Evolutionary conservation across 92 coral and sea anemone species (phyloP).

Genomic region (Siderastrea siderea): DNA sequence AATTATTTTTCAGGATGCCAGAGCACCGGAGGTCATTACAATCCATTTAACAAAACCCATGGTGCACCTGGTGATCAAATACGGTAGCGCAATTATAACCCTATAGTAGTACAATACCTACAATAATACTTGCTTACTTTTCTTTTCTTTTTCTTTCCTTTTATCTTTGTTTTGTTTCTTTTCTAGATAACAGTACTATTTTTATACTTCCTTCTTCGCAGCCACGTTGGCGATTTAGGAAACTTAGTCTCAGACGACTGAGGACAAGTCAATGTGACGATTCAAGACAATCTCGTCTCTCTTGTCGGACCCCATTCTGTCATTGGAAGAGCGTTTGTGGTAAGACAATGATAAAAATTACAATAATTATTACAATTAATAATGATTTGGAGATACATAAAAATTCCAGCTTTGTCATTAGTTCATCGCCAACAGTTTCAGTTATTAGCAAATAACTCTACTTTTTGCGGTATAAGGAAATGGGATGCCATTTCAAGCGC

Average conservation of each 20-base stretch:
- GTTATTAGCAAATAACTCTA: no score
- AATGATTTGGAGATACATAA: no score
- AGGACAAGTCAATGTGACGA: slow-evolving; percentile 45
- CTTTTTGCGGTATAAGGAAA: no score
- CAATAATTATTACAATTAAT: background rate
- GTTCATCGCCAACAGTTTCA: no score
- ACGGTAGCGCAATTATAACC: slow-evolving; percentile 38
- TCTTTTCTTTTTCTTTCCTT: no score
- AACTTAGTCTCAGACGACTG: slow-evolving; percentile 58
- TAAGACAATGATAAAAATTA: slow-evolving; percentile 2
- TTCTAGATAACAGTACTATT: no score
- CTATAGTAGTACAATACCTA: no score
- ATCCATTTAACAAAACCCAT: slow-evolving; percentile 64
- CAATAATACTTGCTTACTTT: no score
- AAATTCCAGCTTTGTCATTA: no score
- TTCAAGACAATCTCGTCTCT: slow-evolving; percentile 48
- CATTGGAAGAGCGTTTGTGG: slow-evolving; percentile 85
- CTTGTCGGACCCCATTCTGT: slow-evolving; percentile 68
- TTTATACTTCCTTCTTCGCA: background rate
- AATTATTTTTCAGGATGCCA: slow-evolving; percentile 69
- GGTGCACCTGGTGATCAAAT: slow-evolving; percentile 62
- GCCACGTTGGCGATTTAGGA: slow-evolving; percentile 86
- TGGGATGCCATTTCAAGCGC: no score
- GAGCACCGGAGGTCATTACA: slow-evolving; percentile 80
- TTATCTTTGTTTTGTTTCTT: background rate